Evolutionary conservation across 1,140 invertebrate species (phyloP), one percentile per base, ranked within the genome.

Genomic region (Saxidomus purpurata): DNA sequence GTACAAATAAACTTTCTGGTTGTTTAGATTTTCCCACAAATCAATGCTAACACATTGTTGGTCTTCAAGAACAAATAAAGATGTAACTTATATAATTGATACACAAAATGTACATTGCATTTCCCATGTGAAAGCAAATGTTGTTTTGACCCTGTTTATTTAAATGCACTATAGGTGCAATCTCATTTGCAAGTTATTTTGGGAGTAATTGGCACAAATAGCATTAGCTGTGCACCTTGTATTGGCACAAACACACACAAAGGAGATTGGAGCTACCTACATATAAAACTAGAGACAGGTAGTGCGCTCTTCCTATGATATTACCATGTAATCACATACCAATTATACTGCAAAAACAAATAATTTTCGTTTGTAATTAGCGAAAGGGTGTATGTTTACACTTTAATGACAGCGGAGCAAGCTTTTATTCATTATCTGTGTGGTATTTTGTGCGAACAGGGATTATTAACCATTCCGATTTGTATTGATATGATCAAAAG

Each of bases 321-420:
- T 28, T 63, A 28, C 25, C 47, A 8, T 63, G 31, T 40, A 82
- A 82, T 82, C 36, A 67, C 34, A 34, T 63, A 67, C 80, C 49
- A 82, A 82, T 82, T 82, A 82, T 25, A 6, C 80, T 63, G 59
- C 80, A 67, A 82, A 82, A 82, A 82, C 80, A 82, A 82, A 82
- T 47, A 82, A 82, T 82, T 82, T 82, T 63, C 80, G 61, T 63
- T 82, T 67, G 28, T 67, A 67, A 82, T 82, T 82, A 82, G 80
- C 28, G n/a, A 40, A 43, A 25, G 11, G 61, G 80, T 82, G 43
- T 82, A 43, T 8, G 55, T 82, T 82, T 82, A 63, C 80, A 67
- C 47, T 82, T 82, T 82, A 82, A 82, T 82, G 80, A 67, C 36
- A 79, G 47, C 4, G 15, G 34, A 38, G 67, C 34, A 38, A 71